These are phyloP conservation scores for Catharus ustulatus DNA, from an alignment of 2,797 vertebrate genomes.

Conservation along the genomic window DNA sequence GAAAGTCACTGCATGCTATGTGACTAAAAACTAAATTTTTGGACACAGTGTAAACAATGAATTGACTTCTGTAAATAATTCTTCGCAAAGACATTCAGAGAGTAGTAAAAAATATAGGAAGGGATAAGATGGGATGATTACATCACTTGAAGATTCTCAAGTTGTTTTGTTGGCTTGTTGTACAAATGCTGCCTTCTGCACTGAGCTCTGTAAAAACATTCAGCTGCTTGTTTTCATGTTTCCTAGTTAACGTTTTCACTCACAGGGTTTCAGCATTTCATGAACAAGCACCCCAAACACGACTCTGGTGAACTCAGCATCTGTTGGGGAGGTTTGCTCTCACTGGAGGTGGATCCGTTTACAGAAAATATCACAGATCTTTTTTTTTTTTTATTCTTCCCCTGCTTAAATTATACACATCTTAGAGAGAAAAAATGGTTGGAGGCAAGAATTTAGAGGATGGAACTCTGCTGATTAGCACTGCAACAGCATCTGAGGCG, in stretches of 20 bases:
- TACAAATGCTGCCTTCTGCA: constrained; percentile 38
- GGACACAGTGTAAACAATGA: background rate
- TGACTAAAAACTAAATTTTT: background rate
- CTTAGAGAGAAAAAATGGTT: background rate
- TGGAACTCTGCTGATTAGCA: background rate
- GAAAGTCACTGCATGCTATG: background rate
- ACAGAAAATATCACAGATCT: background rate
- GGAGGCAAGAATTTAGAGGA: background rate
- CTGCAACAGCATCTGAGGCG: background rate
- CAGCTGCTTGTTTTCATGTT: constrained; percentile 28
- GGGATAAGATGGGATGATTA: background rate
- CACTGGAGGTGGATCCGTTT: constrained; percentile 3
- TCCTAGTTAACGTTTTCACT: constrained; percentile 20
- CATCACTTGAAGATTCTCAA: background rate
- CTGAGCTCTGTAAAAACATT: background rate
- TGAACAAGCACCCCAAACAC: background rate
- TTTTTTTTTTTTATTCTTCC: background rate
- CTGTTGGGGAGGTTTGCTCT: background rate
- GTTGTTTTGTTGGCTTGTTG: constrained; percentile 16
- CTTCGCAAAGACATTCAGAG: background rate
- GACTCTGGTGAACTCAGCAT: background rate
- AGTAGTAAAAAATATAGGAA: background rate
- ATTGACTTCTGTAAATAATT: background rate
- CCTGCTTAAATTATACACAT: background rate
- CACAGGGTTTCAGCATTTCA: background rate